Evolutionary conservation across 2,113 vertebrate genomes (phyloP).

Genomic region (Mionectes macconnelli): DNA sequence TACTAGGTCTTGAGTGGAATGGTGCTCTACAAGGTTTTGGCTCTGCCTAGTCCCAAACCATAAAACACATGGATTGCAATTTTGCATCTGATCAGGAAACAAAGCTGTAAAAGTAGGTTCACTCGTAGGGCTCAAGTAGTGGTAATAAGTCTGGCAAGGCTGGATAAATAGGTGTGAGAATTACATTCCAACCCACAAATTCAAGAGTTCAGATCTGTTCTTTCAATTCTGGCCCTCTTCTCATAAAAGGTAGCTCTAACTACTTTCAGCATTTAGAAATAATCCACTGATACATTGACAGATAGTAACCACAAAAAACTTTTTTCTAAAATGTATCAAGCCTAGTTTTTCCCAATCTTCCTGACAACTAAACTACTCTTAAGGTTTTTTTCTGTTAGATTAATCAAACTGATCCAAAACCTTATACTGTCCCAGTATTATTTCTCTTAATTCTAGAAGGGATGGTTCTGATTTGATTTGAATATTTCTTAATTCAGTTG

Average conservation of each 20-base stretch:
- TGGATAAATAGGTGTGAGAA: constrained; percentile 64
- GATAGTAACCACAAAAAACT: not conserved
- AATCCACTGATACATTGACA: constrained; percentile 24
- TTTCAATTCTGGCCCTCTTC: constrained; percentile 50
- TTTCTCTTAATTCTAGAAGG: not conserved
- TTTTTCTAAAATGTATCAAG: not conserved
- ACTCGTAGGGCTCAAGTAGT: constrained; percentile 27
- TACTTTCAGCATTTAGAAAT: constrained; percentile 46
- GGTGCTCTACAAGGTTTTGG: not conserved
- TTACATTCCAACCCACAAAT: constrained; percentile 49
- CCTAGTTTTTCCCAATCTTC: not conserved
- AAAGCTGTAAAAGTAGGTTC: constrained; percentile 56
- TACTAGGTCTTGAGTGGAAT: not conserved
- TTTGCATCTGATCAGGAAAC: constrained; percentile 54
- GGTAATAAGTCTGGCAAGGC: constrained; percentile 47
- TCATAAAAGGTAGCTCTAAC: constrained; percentile 25
- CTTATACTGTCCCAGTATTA: not conserved
- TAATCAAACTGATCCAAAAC: not conserved
- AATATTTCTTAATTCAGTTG: not conserved
- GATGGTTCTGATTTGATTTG: not conserved
- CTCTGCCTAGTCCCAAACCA: constrained; percentile 15
- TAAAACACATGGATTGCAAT: constrained; percentile 27
- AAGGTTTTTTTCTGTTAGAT: not conserved
- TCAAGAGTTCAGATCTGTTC: constrained; percentile 51
- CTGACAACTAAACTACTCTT: not conserved